phyloP scores from a whole-genome alignment of 1,140 invertebrate species.

The Heliconius congener region DNA sequence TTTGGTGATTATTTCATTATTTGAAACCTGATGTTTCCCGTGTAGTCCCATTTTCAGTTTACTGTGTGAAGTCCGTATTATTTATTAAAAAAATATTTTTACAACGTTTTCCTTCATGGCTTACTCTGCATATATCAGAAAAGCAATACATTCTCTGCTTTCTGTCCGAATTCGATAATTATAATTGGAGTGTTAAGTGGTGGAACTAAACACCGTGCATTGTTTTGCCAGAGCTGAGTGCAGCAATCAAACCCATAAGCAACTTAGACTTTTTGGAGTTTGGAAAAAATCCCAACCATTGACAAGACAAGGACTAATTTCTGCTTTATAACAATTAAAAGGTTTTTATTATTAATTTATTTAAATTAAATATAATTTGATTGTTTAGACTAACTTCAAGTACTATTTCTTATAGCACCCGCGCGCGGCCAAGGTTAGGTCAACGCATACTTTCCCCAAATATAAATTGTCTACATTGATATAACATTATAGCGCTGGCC shows the following conservation, averaged over 20 bases:
- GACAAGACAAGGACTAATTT: background rate
- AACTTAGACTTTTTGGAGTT: no score
- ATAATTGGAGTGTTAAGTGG: background rate
- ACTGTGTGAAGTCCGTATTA: no score
- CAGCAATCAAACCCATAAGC: no score
- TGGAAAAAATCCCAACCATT: background rate
- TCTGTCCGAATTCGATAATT: no score
- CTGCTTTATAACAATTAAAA: background rate
- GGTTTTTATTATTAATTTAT: constrained; percentile 1
- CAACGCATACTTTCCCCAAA: constrained; percentile 9
- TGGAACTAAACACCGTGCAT: background rate
- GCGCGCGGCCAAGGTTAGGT: constrained; percentile 2
- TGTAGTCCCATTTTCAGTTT: no score
- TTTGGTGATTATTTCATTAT: no score
- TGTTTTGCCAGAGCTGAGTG: background rate
- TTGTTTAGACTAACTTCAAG: background rate
- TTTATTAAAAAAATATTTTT: no score
- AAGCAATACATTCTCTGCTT: background rate
- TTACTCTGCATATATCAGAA: no score
- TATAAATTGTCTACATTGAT: background rate
- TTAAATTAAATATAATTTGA: constrained; percentile 2
- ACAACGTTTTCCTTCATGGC: no score
- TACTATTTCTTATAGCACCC: background rate
- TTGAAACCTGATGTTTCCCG: no score
- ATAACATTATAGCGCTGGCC: background rate